These are phyloP conservation scores for Takifugu flavidus DNA, from an alignment of 2,113 vertebrate genomes.

Conservation along the genomic window DNA sequence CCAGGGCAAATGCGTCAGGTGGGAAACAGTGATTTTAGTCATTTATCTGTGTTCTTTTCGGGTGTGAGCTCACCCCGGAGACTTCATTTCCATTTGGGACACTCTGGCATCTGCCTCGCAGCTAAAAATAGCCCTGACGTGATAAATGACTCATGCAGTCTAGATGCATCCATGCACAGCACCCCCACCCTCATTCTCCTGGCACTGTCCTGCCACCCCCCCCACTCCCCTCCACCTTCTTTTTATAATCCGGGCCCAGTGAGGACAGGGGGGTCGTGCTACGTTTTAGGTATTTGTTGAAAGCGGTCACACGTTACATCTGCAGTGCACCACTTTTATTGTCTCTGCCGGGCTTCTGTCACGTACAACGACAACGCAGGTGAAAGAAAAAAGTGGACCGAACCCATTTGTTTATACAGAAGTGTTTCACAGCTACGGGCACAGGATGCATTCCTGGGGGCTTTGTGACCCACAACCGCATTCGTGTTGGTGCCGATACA, in stretches of 20 bases:
- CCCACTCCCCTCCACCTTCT: background rate
- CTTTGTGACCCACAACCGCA: background rate
- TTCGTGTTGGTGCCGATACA: background rate
- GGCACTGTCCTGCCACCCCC: background rate
- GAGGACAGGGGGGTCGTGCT: background rate
- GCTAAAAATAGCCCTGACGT: slow-evolving; percentile 72
- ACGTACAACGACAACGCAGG: background rate
- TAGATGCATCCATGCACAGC: slow-evolving; percentile 21
- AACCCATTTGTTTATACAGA: background rate
- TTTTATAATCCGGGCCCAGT: background rate
- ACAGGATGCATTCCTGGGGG: background rate
- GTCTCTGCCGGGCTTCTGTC: too few relatives aligned
- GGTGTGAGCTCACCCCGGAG: slow-evolving; percentile 30
- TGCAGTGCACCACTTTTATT: too few relatives aligned
- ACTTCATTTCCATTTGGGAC: slow-evolving; percentile 36
- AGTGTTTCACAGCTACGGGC: background rate
- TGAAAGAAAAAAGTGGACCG: background rate
- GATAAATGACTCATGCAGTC: slow-evolving; percentile 65
- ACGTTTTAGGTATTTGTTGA: background rate
- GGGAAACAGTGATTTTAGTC: background rate
- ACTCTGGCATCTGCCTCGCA: slow-evolving; percentile 46
- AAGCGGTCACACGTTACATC: too few relatives aligned
- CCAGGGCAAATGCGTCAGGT: too few relatives aligned
- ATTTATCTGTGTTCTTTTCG: slow-evolving; percentile 11
- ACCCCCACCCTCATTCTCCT: slow-evolving; percentile 13